These are phyloP conservation scores for Thymelicus acteon DNA, from an alignment of 2,888 invertebrate genomes.

Conservation along the genomic window DNA sequence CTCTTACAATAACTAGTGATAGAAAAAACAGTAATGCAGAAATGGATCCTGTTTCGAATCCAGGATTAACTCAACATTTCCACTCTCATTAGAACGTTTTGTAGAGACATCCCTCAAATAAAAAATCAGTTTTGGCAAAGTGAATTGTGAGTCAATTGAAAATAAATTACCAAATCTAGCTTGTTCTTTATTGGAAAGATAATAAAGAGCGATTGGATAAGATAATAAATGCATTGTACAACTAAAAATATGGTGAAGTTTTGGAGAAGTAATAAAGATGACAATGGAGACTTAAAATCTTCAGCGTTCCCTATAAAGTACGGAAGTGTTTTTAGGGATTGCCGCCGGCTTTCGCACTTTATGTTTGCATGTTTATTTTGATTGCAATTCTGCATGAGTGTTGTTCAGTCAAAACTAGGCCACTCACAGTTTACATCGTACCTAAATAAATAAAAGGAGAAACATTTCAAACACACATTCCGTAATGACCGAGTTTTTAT, in stretches of 20 bases:
- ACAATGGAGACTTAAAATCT: no score
- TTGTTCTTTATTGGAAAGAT: no score
- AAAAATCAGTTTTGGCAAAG: neutral
- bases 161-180: no score
- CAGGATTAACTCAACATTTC: neutral
- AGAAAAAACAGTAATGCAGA: neutral
- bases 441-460: conserved; percentile 9
- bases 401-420: conserved; percentile 5
- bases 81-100: neutral
- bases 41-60: neutral
- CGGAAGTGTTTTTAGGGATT: neutral
- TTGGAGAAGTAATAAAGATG: neutral
- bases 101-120: no score
- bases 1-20: neutral
- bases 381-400: neutral
- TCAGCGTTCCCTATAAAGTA: neutral
- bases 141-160: no score
- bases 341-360: neutral
- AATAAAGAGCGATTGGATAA: neutral
- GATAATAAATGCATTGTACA: neutral
- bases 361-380: neutral
- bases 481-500: conserved; percentile 11
- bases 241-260: neutral
- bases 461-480: conserved; percentile 3
- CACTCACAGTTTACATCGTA: conserved; percentile 3